Evolutionary conservation across 2,888 invertebrate species (phyloP), one percentile per base, ranked within the genome.

Genomic region (Adela reaumurella): DNA sequence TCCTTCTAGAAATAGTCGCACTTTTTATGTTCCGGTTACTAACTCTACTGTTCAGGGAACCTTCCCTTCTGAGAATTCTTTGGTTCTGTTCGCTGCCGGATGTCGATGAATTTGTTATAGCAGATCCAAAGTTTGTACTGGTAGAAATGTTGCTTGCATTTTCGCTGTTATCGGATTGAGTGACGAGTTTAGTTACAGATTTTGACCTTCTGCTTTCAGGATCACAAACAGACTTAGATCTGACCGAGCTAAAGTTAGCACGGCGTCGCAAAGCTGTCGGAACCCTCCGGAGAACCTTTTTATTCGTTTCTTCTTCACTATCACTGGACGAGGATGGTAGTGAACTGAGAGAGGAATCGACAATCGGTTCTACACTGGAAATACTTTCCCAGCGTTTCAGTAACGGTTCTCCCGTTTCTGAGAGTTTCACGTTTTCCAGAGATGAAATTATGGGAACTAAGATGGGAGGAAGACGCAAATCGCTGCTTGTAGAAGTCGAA

Each of bases 381-480:
- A 85, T 79, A 59, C 88, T 87, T 55, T 82, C 83, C 70, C 83
- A 84, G 48, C 79, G 65, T 60, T 76, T 79, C 17, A 81, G 54
- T 47, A 74, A 60, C n/a, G 73, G 70, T 51, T 78, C 78, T 2
- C 62, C 59, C 10, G 67, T 59, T 51, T 77, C 74, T 14, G 69
- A 56, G 28, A 80, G 60, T 54, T 71, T 77, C 1, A 78, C 76
- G 50, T 74, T 78, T 64, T 84, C 83, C 57, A 88, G 66, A 52
- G 83, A 85, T 55, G 84, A 83, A 53, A 88, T 83, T 49, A 87
- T 86, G 24, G 88, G 88, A 35, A 86, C 70, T 56, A 88, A 68
- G 61, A 90, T 88, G 2, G 89, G 89, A 8, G 90, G 88, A 44
- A 89, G 68, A 61, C 86, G 78, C 56, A 86, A 68, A 54, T 86